These are phyloP conservation scores for Pollachius pollachius DNA, from an alignment of 2,113 vertebrate genomes.

Conservation along the genomic window DNA sequence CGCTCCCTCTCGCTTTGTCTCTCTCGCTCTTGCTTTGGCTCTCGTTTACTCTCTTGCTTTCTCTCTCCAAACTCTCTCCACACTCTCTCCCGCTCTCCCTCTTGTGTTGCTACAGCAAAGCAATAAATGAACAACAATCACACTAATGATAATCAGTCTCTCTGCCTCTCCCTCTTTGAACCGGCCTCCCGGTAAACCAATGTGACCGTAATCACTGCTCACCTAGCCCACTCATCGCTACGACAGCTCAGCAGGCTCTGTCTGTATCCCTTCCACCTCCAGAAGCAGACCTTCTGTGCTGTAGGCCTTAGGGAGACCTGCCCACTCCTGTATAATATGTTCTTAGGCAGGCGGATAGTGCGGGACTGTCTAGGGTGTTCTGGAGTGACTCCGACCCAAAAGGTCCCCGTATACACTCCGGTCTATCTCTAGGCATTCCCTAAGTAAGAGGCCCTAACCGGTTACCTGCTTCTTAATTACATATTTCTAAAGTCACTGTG, in stretches of 20 bases:
- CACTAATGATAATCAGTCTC: constrained; percentile 4
- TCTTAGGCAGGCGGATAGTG: no score
- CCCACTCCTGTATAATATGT: no score
- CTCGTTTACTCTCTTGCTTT: constrained; percentile 14
- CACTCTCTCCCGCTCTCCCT: no score
- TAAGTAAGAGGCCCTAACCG: constrained; percentile 35
- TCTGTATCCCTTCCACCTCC: constrained; percentile 33
- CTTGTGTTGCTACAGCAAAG: no score
- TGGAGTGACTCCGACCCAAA: no score
- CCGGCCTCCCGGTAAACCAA: constrained; percentile 42
- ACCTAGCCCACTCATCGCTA: constrained; percentile 60
- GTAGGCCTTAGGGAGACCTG: no score
- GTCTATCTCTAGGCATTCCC: constrained; percentile 17
- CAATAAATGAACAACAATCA: no score
- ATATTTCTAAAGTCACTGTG: no score
- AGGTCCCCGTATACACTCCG: neutral
- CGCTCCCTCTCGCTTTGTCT: neutral
- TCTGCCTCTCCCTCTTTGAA: no score
- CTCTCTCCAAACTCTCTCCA: constrained; percentile 8
- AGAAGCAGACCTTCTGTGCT: no score
- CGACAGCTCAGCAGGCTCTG: constrained; percentile 37
- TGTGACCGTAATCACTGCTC: constrained; percentile 60
- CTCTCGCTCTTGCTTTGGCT: constrained; percentile 6
- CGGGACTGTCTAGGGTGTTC: no score
- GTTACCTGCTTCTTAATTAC: no score